Percentiles rank a stretch among this genome's conserved stretches.
These are phyloP conservation scores for Xestia rhomboidea DNA, from an alignment of 2,888 invertebrate genomes.

Conservation along the genomic window DNA sequence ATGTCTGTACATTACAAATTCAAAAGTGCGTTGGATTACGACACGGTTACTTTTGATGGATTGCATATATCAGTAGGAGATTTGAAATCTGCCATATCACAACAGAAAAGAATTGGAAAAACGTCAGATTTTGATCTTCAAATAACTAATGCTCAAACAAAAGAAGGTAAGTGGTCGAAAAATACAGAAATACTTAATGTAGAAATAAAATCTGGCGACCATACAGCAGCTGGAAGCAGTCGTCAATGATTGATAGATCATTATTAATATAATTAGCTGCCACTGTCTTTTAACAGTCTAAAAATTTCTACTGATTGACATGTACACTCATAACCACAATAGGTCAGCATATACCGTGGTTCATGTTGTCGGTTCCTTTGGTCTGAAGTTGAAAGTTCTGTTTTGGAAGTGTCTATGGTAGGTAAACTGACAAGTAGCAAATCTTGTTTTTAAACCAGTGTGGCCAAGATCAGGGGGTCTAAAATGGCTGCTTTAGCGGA, in stretches of 20 bases:
- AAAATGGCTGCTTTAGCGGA: too few species aligned
- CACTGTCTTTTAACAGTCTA: neutral
- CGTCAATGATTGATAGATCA: neutral
- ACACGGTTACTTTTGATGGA: constrained; percentile 99
- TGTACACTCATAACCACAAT: neutral
- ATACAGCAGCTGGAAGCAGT: neutral
- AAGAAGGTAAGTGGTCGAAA: constrained; percentile 93
- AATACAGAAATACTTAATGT: neutral
- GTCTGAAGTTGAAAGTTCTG: neutral
- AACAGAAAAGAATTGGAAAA: constrained; percentile 98
- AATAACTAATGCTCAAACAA: constrained; percentile 98
- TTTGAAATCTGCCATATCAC: constrained; percentile 97
- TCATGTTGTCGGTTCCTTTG: too few species aligned
- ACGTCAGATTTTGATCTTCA: constrained; percentile 98
- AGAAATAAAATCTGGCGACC: neutral
- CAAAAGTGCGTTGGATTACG: constrained; percentile 98
- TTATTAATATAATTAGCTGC: neutral
- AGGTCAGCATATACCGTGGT: too few species aligned
- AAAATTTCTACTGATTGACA: neutral
- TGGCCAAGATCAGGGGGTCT: neutral
- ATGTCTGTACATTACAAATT: constrained; percentile 99
- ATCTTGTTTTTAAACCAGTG: neutral
- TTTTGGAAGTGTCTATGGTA: neutral
- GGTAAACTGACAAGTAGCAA: neutral
- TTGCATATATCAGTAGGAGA: constrained; percentile 98